These are phyloP conservation scores for mouse (Mus musculus) DNA, from an alignment of 2,113 vertebrate genomes.

Conservation along the genomic window DNA sequence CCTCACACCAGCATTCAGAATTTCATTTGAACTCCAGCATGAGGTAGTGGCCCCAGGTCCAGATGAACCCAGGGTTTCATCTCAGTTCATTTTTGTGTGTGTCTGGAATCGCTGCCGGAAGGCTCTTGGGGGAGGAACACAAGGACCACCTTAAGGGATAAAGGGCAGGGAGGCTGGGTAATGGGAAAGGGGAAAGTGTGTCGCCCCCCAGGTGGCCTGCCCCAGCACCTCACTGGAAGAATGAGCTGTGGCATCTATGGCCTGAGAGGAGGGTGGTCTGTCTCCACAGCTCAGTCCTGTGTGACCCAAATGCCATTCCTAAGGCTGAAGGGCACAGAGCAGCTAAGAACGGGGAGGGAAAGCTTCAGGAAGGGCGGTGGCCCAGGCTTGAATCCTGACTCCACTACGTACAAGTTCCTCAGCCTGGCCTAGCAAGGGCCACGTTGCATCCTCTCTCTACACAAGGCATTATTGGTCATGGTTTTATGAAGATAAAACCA, in stretches of 20 bases:
- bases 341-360: background rate
- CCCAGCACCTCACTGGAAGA: background rate
- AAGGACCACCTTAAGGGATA: background rate
- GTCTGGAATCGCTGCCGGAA: conserved; percentile 34
- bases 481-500: background rate
- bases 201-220: background rate
- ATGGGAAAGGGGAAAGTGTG: background rate
- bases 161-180: background rate
- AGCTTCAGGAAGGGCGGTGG: background rate
- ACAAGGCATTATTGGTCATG: background rate
- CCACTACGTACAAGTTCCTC: background rate
- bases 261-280: background rate
- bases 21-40: background rate
- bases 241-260: background rate
- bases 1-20: background rate
- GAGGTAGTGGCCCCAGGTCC: background rate
- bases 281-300: background rate
- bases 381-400: background rate
- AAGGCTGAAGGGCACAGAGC: background rate
- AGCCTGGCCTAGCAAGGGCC: background rate
- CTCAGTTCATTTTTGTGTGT: conserved; percentile 5
- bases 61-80: conserved; percentile 20
- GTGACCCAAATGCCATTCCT: background rate
- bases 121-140: background rate
- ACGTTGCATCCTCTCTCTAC: background rate